These are phyloP conservation scores for Cydia amplana DNA, from an alignment of 1,140 invertebrate genomes.

Conservation along the genomic window DNA sequence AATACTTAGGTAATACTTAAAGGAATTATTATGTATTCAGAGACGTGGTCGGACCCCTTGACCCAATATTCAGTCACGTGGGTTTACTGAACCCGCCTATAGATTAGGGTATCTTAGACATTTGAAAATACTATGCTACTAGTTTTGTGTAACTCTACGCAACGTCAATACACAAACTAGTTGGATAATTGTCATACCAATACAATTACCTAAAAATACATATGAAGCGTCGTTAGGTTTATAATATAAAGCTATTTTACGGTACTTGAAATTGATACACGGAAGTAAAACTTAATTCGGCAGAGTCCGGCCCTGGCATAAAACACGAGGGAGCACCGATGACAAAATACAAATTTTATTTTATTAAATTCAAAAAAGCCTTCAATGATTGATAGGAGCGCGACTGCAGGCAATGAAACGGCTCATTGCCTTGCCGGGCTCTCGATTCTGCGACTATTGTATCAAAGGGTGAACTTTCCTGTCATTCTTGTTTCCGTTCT, in stretches of 20 bases:
- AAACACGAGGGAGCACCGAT: conserved; percentile 72
- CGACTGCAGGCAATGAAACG: conserved; percentile 73
- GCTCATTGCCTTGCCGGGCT: conserved; percentile 58
- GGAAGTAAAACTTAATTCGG: background rate
- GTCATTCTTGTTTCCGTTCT: background rate
- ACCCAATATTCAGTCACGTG: too few relatives aligned
- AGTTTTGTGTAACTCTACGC: too few relatives aligned
- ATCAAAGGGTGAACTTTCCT: conserved; percentile 5
- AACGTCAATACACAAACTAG: too few relatives aligned
- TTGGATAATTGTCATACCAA: too few relatives aligned
- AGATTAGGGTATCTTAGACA: too few relatives aligned
- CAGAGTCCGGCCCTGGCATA: conserved; percentile 53
- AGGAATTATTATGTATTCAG: too few relatives aligned
- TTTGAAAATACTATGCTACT: too few relatives aligned
- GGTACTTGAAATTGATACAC: background rate
- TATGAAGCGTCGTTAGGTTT: background rate
- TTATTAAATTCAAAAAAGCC: conserved; percentile 81
- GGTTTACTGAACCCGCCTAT: too few relatives aligned
- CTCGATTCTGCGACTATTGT: conserved; percentile 33
- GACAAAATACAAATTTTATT: conserved; percentile 81
- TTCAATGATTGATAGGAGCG: conserved; percentile 79
- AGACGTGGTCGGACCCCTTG: too few relatives aligned
- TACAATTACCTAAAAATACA: too few relatives aligned
- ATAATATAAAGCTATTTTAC: background rate
- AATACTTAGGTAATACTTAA: too few relatives aligned